Evolutionary conservation across 2,113 vertebrate genomes (phyloP), one percentile per base, ranked within the genome.

Genomic region (Tragelaphus buxtoni): DNA sequence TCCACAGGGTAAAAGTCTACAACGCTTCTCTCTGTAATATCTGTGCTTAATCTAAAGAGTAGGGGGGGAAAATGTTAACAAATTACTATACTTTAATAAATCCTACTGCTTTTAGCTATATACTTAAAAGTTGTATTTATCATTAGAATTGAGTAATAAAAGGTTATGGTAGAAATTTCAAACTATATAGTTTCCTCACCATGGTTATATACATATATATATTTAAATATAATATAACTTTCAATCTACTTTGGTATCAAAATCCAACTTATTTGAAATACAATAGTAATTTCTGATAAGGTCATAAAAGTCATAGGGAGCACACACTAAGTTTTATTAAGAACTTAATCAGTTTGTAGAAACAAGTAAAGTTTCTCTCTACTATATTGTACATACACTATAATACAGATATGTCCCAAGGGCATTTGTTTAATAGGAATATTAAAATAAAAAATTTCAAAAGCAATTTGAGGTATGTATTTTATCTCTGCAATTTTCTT

Each of bases 1-100:
- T 99, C 98, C 95, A 98, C 96, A 4, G 99, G 98, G 96, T 99
- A 99, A 30, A 99, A 98, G 93, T 98, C 99, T 65, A 99, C 98
- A 91, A 96, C 98, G 89, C 98, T 98, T 96, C 98, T 97, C 32
- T 99, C 98, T 11, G 98, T 97, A 82, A 99, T 98, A 97, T 98
- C 98, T 49, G 98, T 61, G 28, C 93, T 99, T 96, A 99, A 98
- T 96, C 99, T 99, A 97, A 74, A 97, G 91, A 65, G 58, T 49
- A 69, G 94, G 76, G 85, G 90, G 49, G 63, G 69, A 55, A 72
- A 95, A 49, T 17, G 3, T 60, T 17, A 96, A 61, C 16, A 65
- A 83, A 53, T 69, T 80, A 94, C 49, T 58, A 51, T 60, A n/a
- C 9, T 76, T 91, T 90, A 42, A 49, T 65, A 88, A 84, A 95